Base-by-base conservation (phyloP, 2,888 invertebrate genomes). In the Agapostemon virescens region DNA sequence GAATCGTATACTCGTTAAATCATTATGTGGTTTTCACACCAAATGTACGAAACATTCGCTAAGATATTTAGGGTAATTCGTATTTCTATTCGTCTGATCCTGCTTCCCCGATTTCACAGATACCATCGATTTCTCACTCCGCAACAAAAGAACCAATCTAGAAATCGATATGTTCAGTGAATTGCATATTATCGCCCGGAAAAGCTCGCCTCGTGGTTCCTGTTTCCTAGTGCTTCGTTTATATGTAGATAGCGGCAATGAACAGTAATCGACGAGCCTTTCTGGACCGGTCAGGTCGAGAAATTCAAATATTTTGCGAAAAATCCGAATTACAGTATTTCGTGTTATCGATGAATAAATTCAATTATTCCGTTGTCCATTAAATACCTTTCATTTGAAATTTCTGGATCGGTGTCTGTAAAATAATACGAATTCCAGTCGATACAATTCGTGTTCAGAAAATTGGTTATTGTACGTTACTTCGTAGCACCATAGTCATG, bases 221-320 rank as follows among this genome's bases (percentile, higher is more conserved):
- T 42, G 76, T 71, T 77, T 70, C 55, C 72, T 38, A 69, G 61
- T 71, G 77, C 26, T 69, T 69, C 66, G 69, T 80, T 77, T 64
- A 40, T 36, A 69, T 77, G 77, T 58, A 73, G 77, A 80, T 80
- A 69, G 36, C 30, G 45, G 30, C 64, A 30, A 55, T 77, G 73
- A 73, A 80, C 64, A 69, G 73, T 69, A 77, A 77, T 80, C 80
- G 73, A 77, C 77, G 66, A 49, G 15, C 40, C n/a, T 63, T 23
- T 64, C 9, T 69, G 36, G 7, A 61, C 58, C 38, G 42, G 15
- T 42, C 42, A 15, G 17, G 2, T 15, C 42, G 23, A 52, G n/a
- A 26, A 52, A 52, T 49, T 49, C 49, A 70, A 79, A 75, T 40
- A 33, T 58, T 61, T 45, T n/a, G 33, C 11, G n/a, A 52, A 58